A percentile compares a stretch with the other conserved stretches of the same genome.
Conservation (phyloP, 2,797 vertebrate genomes). For the Spinus pinus region DNA sequence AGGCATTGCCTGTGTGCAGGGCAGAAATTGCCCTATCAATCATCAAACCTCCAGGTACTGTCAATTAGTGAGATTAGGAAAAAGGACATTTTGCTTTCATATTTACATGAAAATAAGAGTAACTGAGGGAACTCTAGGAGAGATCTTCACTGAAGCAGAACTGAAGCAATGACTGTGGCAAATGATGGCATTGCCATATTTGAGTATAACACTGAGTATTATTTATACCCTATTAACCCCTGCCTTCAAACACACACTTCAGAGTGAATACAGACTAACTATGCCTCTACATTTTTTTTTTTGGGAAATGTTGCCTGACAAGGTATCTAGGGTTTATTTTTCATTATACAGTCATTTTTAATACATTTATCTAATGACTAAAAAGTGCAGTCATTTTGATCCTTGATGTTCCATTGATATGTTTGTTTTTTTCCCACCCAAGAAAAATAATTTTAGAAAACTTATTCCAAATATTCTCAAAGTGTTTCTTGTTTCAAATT, state of each 20-base stretch:
- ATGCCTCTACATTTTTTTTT: neutral
- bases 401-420: neutral
- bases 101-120: neutral
- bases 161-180: neutral
- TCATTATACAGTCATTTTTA: neutral
- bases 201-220: neutral
- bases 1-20: neutral
- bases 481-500: neutral
- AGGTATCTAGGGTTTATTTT: neutral
- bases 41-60: neutral
- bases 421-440: neutral
- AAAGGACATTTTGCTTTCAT: neutral
- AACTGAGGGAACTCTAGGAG: neutral
- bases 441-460: constrained; percentile 18
- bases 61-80: neutral
- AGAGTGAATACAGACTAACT: neutral
- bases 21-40: neutral
- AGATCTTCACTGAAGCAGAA: neutral
- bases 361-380: neutral
- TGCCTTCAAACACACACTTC: neutral
- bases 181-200: neutral
- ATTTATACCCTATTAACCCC: neutral
- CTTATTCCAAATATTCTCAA: neutral
- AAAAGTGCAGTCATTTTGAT: neutral
- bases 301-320: neutral